Base-by-base conservation (phyloP, 1,140 invertebrate species). In the Macrobrachium rosenbergii region DNA sequence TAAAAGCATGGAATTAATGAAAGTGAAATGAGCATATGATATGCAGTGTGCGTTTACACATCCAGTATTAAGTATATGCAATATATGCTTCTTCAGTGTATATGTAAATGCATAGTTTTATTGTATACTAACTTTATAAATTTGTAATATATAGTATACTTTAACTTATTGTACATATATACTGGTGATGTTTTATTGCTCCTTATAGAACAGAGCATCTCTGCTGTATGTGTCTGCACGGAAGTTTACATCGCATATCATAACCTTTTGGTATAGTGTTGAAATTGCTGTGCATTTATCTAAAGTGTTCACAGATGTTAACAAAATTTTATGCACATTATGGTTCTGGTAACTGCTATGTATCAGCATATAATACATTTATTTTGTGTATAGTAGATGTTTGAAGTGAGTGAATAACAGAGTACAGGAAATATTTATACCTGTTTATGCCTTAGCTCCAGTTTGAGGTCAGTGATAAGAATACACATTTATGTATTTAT, bases 391-490 rank as follows among this genome's bases (percentile, higher is more conserved):
- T 37, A 37, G 14, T 21, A 43, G 43, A 37, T 43, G 43, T 63
- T 28, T 21, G 59, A 37, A 62, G 43, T 45, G 58, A 17, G 43
- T 63, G n/a, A 80, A 28, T 62, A 80, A 12, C 11, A 80, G 43
- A 80, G 19, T 21, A 12, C 43, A 63, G 23, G 45, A 16, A 63
- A 17, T 80, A 80, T 63, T 64, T 80, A 80, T 80, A 37, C 78
- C 78, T 60, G 64, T 37, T 80, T 64, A 64, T 80, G 78, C 78
- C 78, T 80, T 80, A 80, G 17, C 78, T 64, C 60, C 78, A 80
- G n/a, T 76, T 63, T 45, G 23, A 80, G 37, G 43, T 80, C 58
- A 60, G 59, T 80, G 19, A 80, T 80, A 80, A 37, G 43, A 63
- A 80, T 16, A 79, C 58, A 37, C 28, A 37, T 37, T 37, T 37